Conservation (phyloP, 1,140 invertebrate species). For the Mactra quadrangularis region DNA sequence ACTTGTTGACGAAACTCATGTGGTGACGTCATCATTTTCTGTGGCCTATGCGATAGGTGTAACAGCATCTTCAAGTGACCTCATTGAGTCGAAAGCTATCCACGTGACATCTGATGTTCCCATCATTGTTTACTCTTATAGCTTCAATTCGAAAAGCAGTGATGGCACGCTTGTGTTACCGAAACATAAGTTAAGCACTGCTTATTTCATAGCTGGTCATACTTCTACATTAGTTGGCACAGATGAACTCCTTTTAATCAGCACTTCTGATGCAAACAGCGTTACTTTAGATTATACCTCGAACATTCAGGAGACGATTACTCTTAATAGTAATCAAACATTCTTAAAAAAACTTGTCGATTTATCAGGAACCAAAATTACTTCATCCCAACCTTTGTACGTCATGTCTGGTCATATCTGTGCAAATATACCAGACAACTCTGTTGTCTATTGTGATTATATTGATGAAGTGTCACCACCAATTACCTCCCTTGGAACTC, state of each 20-base stretch:
- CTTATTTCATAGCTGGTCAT: constrained; percentile 5
- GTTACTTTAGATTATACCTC: background rate
- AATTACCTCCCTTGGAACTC: background rate
- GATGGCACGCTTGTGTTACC: constrained; percentile 24
- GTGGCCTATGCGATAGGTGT: background rate
- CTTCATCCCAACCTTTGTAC: background rate
- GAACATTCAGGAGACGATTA: background rate
- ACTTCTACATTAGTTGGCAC: background rate
- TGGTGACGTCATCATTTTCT: background rate
- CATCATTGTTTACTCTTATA: background rate
- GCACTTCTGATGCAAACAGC: background rate
- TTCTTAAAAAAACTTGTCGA: background rate
- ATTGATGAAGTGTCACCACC: background rate
- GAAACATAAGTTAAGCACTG: background rate
- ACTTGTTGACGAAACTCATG: background rate
- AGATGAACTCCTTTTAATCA: constrained; percentile 16
- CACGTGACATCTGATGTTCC: background rate
- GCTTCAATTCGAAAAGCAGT: background rate
- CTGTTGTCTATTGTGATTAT: constrained; percentile 6
- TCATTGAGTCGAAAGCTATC: background rate
- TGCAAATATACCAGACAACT: constrained; percentile 26
- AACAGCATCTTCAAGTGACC: background rate
- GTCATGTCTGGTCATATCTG: constrained; percentile 19
- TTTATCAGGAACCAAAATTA: constrained; percentile 25
- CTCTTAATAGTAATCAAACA: background rate